Evolutionary conservation across 2,888 invertebrate genomes (phyloP).

Genomic region (Meiosimyza platycephala): DNA sequence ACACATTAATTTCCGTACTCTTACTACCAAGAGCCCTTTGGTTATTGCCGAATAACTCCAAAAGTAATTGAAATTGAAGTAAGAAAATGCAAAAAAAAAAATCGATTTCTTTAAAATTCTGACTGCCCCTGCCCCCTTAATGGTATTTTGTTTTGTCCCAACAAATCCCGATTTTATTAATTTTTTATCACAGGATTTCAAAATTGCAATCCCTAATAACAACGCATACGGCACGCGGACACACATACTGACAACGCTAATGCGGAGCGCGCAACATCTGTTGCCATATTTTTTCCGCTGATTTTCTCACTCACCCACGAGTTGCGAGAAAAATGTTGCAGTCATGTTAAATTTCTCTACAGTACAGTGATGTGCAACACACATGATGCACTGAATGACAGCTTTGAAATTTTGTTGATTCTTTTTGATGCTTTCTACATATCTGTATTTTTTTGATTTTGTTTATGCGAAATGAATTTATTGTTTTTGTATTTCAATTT

Average conservation of each 20-base stretch:
- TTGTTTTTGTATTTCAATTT: not conserved
- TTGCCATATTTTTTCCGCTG: not conserved
- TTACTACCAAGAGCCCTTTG: no score
- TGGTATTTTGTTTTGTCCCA: no score
- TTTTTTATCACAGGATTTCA: no score
- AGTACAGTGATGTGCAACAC: not conserved
- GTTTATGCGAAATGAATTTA: constrained; percentile 3
- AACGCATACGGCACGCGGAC: not conserved
- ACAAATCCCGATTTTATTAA: no score
- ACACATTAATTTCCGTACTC: no score
- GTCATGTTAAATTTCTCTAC: not conserved
- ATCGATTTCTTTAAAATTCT: no score
- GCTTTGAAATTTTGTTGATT: not conserved
- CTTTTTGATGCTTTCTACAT: not conserved
- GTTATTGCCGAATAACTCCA: no score
- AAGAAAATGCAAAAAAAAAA: no score
- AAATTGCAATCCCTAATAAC: no score
- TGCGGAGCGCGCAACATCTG: not conserved
- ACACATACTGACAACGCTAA: not conserved
- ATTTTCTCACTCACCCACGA: not conserved
- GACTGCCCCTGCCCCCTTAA: no score
- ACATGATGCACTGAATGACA: not conserved
- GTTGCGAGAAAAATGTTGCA: no score
- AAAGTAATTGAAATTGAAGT: no score
- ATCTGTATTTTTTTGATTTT: not conserved